A percentile compares a stretch with the other conserved stretches of the same genome.
Evolutionary conservation across 1,140 invertebrate species (phyloP).

Genomic region (Drosophila bocqueti): DNA sequence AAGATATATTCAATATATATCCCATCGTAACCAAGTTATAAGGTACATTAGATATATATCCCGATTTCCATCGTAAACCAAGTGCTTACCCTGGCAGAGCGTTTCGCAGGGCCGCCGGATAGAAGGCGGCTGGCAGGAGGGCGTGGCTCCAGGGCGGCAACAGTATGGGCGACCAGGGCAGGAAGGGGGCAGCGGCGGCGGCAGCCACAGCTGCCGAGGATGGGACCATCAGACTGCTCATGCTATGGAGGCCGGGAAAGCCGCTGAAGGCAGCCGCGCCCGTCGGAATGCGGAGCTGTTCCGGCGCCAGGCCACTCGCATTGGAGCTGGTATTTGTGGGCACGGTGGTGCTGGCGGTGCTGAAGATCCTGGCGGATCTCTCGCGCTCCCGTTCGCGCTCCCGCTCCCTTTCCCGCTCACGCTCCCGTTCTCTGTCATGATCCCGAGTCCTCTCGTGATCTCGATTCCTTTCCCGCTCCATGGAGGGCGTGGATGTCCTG

Average conservation of each 20-base stretch:
- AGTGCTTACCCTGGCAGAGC: constrained; percentile 87
- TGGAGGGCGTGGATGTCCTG: constrained; percentile 75
- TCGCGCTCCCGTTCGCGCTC: constrained; percentile 32
- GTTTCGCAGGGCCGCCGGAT: constrained; percentile 87
- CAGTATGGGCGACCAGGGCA: constrained; percentile 87
- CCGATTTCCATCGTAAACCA: neutral
- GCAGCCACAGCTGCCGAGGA: constrained; percentile 85
- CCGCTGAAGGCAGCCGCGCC: constrained; percentile 79
- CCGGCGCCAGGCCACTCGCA: constrained; percentile 48
- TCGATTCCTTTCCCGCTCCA: constrained; percentile 30
- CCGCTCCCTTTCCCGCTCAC: constrained; percentile 21
- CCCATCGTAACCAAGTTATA: neutral
- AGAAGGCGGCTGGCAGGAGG: constrained; percentile 86
- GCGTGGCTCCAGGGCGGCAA: constrained; percentile 87
- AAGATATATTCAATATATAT: too few relatives aligned
- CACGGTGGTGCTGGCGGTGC: constrained; percentile 74
- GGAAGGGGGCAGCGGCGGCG: constrained; percentile 85
- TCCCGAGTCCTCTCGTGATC: constrained; percentile 19
- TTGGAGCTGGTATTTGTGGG: constrained; percentile 63
- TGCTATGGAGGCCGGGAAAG: constrained; percentile 74
- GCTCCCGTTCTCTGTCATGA: constrained; percentile 20
- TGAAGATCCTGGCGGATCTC: constrained; percentile 41
- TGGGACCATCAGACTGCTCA: constrained; percentile 85
- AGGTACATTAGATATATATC: neutral
- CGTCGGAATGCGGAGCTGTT: constrained; percentile 77